Percentiles rank a stretch among this genome's conserved stretches.
phyloP scores from a whole-genome alignment of 2,888 invertebrate genomes.

The Eristalinus sepulchralis region DNA sequence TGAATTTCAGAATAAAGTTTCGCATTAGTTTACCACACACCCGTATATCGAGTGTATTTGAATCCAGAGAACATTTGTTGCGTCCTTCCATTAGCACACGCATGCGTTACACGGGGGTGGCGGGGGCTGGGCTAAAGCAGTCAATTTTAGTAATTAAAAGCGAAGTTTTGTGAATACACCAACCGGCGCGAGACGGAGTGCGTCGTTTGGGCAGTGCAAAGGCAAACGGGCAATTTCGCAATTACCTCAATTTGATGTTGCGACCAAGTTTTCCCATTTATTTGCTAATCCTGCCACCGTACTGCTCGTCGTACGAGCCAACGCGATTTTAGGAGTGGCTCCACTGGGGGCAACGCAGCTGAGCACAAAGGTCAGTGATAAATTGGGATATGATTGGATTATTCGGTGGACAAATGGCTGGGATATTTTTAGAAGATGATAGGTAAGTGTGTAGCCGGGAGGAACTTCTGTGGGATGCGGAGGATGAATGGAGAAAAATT shows the following conservation, averaged over 20 bases:
- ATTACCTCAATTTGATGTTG: slow-evolving; percentile 17
- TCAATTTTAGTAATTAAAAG: slow-evolving; percentile 41
- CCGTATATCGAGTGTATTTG: background rate
- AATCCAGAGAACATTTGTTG: slow-evolving; percentile 33
- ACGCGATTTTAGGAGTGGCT: background rate
- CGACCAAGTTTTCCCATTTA: slow-evolving; percentile 19
- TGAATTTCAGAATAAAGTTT: slow-evolving; percentile 58
- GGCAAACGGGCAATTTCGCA: slow-evolving; percentile 3
- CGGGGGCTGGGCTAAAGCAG: background rate
- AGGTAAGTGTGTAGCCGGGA: background rate
- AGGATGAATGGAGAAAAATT: too few species aligned
- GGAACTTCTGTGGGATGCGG: background rate
- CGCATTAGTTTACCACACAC: slow-evolving; percentile 45
- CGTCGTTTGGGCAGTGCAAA: background rate
- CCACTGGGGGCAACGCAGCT: background rate
- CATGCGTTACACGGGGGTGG: background rate
- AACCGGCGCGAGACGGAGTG: background rate
- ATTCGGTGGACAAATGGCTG: background rate
- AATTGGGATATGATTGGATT: slow-evolving; percentile 24
- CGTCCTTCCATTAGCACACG: slow-evolving; percentile 21
- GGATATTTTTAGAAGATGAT: background rate
- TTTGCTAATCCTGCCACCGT: background rate
- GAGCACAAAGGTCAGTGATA: background rate
- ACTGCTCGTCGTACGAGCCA: background rate
- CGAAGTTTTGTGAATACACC: background rate